Evolutionary conservation across 2,113 vertebrate species (phyloP).

Genomic region (Craseonycteris thonglongyai): DNA sequence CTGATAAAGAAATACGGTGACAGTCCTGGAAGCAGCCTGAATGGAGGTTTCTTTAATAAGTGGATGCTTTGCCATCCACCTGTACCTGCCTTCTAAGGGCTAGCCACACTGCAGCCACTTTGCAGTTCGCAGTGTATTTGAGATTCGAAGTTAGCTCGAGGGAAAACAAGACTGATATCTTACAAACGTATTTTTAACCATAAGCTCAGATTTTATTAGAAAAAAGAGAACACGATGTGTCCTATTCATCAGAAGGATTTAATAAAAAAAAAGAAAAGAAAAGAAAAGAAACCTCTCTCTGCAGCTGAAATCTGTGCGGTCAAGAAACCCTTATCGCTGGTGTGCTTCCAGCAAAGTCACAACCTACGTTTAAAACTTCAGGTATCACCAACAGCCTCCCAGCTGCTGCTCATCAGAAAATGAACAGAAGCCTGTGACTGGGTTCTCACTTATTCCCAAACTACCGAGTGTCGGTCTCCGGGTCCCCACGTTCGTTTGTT

Average conservation of each 20-base stretch:
- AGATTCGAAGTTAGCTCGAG: not conserved
- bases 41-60: not conserved
- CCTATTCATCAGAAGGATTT: conserved; percentile 10
- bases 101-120: not conserved
- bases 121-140: not conserved
- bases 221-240: not conserved
- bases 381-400: not conserved
- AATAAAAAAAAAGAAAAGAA: no score
- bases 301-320: not conserved
- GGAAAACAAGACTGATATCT: not conserved
- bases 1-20: conserved; percentile 5
- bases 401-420: not conserved
- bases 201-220: conserved; percentile 17
- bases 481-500: not conserved
- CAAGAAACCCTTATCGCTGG: not conserved
- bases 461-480: not conserved
- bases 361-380: not conserved
- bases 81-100: not conserved
- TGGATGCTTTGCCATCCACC: not conserved
- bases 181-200: conserved; percentile 41
- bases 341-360: not conserved
- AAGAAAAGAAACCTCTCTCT: not conserved
- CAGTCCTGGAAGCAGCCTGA: not conserved
- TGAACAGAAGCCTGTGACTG: not conserved
- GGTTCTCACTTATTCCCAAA: not conserved